A percentile compares a stretch with the other conserved stretches of the same genome.
phyloP scores from a whole-genome alignment of 2,888 invertebrate genomes.

The Cephus pygmeus region DNA sequence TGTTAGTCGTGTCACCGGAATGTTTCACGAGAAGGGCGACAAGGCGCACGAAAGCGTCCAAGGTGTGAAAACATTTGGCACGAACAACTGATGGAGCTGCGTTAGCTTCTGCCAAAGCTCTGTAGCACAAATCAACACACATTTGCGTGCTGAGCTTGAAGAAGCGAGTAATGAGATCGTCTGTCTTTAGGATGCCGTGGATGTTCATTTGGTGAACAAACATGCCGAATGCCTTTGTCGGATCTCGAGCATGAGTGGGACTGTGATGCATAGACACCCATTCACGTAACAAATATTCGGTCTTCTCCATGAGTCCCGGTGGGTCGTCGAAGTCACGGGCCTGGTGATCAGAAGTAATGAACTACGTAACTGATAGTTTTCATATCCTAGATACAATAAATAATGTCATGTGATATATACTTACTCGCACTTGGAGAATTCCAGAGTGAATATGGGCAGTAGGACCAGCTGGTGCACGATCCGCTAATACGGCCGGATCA shows the following conservation, averaged over 20 bases:
- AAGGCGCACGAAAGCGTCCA: constrained; percentile 94
- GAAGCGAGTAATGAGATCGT: constrained; percentile 96
- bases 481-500: constrained; percentile 80
- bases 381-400: constrained; percentile 6
- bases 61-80: constrained; percentile 93
- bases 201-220: constrained; percentile 98
- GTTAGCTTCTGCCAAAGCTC: constrained; percentile 80
- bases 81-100: constrained; percentile 76
- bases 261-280: constrained; percentile 94
- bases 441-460: constrained; percentile 94
- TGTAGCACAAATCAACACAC: constrained; percentile 94
- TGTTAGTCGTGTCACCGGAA: constrained; percentile 89
- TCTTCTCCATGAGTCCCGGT: constrained; percentile 93
- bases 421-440: constrained; percentile 83
- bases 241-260: constrained; percentile 82
- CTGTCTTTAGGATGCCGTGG: constrained; percentile 95
- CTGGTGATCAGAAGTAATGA: constrained; percentile 56
- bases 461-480: constrained; percentile 82
- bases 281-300: constrained; percentile 92
- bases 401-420: constrained; percentile 51
- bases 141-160: constrained; percentile 96
- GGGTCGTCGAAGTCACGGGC: constrained; percentile 93
- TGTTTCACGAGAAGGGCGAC: constrained; percentile 95
- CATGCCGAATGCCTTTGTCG: constrained; percentile 90
- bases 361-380: background rate